A percentile compares a stretch with the other conserved stretches of the same genome.
phyloP scores from a whole-genome alignment of 2,888 invertebrate genomes.

The Erebia ligea region DNA sequence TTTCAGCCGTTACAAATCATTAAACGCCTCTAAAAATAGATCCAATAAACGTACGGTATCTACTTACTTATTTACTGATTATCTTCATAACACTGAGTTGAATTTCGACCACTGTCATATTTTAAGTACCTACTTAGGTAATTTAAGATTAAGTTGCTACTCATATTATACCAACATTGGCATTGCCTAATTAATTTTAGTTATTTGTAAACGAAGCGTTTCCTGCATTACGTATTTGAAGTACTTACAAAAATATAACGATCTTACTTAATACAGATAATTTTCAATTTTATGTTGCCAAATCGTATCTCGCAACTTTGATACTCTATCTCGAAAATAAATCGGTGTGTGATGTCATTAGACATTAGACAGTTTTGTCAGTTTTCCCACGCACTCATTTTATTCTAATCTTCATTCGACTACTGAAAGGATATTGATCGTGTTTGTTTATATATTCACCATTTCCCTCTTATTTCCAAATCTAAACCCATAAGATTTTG shows the following conservation, averaged over 20 bases:
- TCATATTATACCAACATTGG: neutral
- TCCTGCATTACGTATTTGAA: conserved; percentile 16
- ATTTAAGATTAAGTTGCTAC: neutral
- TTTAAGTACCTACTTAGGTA: neutral
- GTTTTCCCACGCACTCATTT: neutral
- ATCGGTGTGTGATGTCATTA: neutral
- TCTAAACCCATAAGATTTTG: neutral
- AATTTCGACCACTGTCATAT: no score
- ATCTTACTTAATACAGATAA: conserved; percentile 6
- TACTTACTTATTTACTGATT: no score
- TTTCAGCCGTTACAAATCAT: no score
- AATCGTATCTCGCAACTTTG: neutral
- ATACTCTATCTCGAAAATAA: neutral
- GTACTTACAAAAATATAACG: conserved; percentile 4
- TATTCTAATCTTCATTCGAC: neutral
- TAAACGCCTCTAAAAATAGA: no score
- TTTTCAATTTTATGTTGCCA: conserved; percentile 2
- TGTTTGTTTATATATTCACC: neutral
- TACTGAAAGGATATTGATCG: neutral
- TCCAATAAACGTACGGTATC: no score
- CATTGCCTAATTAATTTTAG: neutral
- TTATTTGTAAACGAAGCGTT: conserved; percentile 13
- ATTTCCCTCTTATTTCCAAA: neutral
- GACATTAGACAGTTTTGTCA: neutral
- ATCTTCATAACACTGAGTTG: no score